Evolutionary conservation across 1,140 invertebrate species (phyloP).

Genomic region (Drosophila kurseongensis): DNA sequence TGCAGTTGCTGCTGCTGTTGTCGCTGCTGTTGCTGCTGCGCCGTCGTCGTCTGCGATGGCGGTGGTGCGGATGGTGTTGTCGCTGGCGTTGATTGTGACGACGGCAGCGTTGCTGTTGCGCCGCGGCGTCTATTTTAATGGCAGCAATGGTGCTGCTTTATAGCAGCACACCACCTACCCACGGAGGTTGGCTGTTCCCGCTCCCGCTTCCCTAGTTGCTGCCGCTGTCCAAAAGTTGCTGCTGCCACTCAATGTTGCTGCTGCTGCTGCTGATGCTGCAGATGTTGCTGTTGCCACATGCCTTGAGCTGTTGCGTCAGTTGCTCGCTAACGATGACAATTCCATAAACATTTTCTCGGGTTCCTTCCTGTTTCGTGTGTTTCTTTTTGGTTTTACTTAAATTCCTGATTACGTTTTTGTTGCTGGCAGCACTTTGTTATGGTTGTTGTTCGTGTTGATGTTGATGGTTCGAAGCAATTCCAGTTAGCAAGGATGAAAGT

Average conservation of each 20-base stretch:
- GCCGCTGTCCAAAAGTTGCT: constrained; percentile 9
- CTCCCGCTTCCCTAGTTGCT: constrained; percentile 13
- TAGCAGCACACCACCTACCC: constrained; percentile 71
- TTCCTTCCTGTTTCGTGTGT: constrained; percentile 41
- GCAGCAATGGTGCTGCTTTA: constrained; percentile 81
- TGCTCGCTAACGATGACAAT: constrained; percentile 61
- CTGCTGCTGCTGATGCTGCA: constrained; percentile 28
- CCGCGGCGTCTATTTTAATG: constrained; percentile 82
- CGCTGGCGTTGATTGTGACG: constrained; percentile 81
- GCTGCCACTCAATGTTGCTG: constrained; percentile 36
- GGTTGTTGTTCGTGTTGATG: constrained; percentile 35
- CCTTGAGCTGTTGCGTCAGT: constrained; percentile 42
- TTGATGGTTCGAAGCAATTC: constrained; percentile 64
- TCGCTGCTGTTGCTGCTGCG: constrained; percentile 38
- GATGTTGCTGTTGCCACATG: constrained; percentile 37
- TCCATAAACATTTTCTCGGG: constrained; percentile 61
- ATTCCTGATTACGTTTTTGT: constrained; percentile 52
- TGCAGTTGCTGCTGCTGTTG: constrained; percentile 22
- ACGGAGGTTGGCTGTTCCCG: constrained; percentile 30
- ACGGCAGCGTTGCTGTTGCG: constrained; percentile 80
- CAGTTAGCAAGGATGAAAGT: constrained; percentile 72
- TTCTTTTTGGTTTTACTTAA: constrained; percentile 35
- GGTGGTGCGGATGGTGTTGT: constrained; percentile 75
- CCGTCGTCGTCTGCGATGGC: constrained; percentile 79
- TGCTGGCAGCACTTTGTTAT: constrained; percentile 44